phyloP scores from a whole-genome alignment of 2,888 invertebrate species.

The Leucozona laternaria region DNA sequence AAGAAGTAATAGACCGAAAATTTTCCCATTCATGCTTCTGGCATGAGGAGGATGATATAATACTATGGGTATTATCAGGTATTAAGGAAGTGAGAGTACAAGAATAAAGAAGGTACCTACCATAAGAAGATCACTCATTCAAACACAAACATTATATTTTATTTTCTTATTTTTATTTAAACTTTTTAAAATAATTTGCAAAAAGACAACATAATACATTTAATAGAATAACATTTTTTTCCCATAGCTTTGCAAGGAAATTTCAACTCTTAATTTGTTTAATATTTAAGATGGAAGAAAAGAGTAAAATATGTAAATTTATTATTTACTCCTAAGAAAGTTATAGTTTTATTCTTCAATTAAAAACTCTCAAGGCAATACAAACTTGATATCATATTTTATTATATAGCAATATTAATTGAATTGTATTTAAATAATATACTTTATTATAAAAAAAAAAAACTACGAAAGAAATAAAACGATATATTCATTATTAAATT shows the following conservation, averaged over 20 bases:
- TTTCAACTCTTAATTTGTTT: background rate
- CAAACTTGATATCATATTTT: background rate
- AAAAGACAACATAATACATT: conserved; percentile 53
- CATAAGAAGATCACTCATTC: background rate
- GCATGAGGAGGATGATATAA: no score
- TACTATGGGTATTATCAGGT: no score
- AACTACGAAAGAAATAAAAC: background rate
- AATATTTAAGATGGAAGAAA: conserved; percentile 40
- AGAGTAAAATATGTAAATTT: background rate
- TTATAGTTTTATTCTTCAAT: conserved; percentile 15
- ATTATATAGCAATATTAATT: conserved; percentile 2
- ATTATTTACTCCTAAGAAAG: conserved; percentile 7
- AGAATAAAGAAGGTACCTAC: no score
- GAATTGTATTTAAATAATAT: conserved; percentile 27
- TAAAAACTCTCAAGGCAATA: conserved; percentile 6
- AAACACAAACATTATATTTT: background rate
- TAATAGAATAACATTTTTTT: conserved; percentile 46
- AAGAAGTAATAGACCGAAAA: no score
- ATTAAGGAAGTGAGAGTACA: no score
- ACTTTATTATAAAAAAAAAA: conserved; percentile 36
- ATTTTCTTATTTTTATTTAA: conserved; percentile 50
- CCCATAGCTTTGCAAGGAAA: conserved; percentile 9
- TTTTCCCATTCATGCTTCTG: no score
- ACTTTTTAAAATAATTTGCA: conserved; percentile 68
- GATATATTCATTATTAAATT: conserved; percentile 28